A percentile compares a stretch with the other conserved stretches of the same genome.
These are phyloP conservation scores for Malurus elegans DNA, from an alignment of 2,113 vertebrate species.

Conservation along the genomic window DNA sequence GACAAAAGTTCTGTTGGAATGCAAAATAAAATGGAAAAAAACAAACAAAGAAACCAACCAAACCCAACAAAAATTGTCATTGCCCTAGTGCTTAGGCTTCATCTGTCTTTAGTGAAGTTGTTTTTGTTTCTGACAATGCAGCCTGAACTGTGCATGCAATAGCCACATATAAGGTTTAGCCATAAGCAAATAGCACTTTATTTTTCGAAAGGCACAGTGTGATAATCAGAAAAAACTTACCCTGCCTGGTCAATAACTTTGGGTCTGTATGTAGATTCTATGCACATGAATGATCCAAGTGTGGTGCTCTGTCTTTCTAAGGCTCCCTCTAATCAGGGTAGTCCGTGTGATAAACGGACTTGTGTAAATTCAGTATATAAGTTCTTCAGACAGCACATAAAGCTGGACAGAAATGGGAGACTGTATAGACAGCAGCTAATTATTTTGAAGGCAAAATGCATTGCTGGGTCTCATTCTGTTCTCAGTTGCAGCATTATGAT, in stretches of 20 bases:
- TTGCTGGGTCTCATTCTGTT: conserved; percentile 53
- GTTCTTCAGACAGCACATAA: not conserved
- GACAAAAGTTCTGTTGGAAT: conserved; percentile 68
- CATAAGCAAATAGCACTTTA: conserved; percentile 54
- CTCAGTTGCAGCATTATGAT: not conserved
- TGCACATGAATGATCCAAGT: conserved; percentile 5
- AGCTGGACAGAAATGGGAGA: not conserved
- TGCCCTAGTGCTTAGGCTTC: conserved; percentile 69
- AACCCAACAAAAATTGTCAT: not conserved
- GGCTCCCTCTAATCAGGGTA: not conserved
- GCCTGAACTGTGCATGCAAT: conserved; percentile 44
- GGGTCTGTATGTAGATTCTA: conserved; percentile 21
- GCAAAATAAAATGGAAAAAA: conserved; percentile 70
- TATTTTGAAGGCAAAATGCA: not conserved
- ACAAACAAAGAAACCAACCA: not conserved
- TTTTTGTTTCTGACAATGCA: conserved; percentile 47
- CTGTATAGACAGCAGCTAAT: not conserved
- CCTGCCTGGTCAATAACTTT: not conserved
- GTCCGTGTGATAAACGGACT: not conserved
- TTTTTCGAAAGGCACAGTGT: conserved; percentile 10
- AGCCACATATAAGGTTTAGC: conserved; percentile 50
- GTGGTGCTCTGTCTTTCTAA: conserved; percentile 29
- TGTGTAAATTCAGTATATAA: not conserved
- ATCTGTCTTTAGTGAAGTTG: conserved; percentile 43
- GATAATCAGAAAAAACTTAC: not conserved